Base-by-base conservation (phyloP, 1,140 invertebrate species). In the Rhagoletis zephyria region DNA sequence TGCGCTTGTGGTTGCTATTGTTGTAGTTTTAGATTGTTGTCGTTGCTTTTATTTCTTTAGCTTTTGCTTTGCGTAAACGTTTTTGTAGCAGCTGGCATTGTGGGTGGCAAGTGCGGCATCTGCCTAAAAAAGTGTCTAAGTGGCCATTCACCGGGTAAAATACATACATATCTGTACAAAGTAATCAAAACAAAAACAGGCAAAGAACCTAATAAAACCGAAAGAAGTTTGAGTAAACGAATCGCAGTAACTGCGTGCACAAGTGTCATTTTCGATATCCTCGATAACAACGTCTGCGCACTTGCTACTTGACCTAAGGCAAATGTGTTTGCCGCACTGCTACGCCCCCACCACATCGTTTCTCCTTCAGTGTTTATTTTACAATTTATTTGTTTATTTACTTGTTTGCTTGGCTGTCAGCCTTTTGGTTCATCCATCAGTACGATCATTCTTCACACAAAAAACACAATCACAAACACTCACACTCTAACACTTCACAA, bases 221-320 rank as follows among this genome's bases (percentile, higher is more conserved):
- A 56, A 81, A 51, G 19, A 30, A 30, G 10, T 59, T 51, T 30
- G 16, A 16, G 74, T 30, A 16, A 56, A 48, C 74, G 45, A 81
- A 81, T 81, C 48, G 48, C 16, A 81, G 48, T 51, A 14, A 77
- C 45, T 51, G 74, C 74, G 48, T 81, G 48, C 74, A 81, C 74
- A 81, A 81, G 74, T 59, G 74, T 59, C 74, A 81, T 56, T 81
- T 81, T 81, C 74, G 48, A 7, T 59, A 59, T n/a, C 42, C 5
- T 19, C 45, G 4, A 81, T 7, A 56, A 5, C 70, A 2, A 2
- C 40, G 30, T 42, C 4, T 67, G 4, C 61, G n/a, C 61, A 63
- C 7, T 14, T 30, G 30, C 30, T 30, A 30, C 30, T 30, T 30
- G 30, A 30, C 30, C 30, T 30, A 30, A 30, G 30, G 30, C 30